Evolutionary conservation across 2,888 invertebrate genomes (phyloP).

Genomic region (Agrochola lychnidis): DNA sequence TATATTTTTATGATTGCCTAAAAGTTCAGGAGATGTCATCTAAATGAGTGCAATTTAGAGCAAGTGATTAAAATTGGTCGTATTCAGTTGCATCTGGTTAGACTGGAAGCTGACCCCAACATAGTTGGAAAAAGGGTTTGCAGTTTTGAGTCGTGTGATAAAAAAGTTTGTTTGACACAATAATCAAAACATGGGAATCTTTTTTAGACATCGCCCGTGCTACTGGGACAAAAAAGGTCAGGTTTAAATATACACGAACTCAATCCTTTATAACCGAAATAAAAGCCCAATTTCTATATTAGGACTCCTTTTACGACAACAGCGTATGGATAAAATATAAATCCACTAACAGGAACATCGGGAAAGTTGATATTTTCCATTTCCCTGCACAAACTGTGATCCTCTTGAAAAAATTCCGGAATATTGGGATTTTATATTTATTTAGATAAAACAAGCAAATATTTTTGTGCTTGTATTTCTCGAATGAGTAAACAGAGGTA

Average conservation of each 20-base stretch:
- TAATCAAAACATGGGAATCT: not conserved
- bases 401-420: not conserved
- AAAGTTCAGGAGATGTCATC: too few relatives aligned
- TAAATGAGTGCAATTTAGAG: too few relatives aligned
- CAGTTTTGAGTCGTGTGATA: too few relatives aligned
- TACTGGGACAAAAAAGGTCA: conserved; percentile 26
- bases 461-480: not conserved
- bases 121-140: too few relatives aligned
- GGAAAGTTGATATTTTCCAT: conserved; percentile 38
- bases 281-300: conserved; percentile 12
- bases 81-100: too few relatives aligned
- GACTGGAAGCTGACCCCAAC: too few relatives aligned
- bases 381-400: conserved; percentile 9
- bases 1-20: too few relatives aligned
- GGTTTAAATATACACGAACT: conserved; percentile 19
- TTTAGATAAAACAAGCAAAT: not conserved
- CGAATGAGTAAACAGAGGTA: not conserved
- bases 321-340: conserved; percentile 20
- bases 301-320: conserved; percentile 2
- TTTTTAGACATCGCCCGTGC: not conserved
- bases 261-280: conserved; percentile 11
- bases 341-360: not conserved
- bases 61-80: too few relatives aligned
- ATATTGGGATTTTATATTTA: not conserved
- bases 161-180: not conserved